Conservation (phyloP, 2,888 invertebrate species). For the Autographa pulchrina region DNA sequence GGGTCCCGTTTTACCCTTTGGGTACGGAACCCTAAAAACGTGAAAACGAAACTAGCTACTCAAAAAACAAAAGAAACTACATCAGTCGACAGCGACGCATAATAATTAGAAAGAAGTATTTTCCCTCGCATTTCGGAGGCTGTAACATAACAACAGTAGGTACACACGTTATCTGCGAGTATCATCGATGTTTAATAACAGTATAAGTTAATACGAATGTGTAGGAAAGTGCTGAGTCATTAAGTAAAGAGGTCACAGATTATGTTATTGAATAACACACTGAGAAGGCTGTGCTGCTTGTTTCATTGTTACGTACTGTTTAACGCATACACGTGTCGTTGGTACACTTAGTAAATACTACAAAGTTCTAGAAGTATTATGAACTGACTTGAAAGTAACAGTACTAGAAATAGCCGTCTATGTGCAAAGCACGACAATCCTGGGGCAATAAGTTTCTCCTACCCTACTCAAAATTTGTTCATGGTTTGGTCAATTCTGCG, state of each 20-base stretch:
- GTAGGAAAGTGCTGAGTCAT: conserved; percentile 50
- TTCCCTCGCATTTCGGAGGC: neutral
- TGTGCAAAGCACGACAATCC: too few relatives aligned
- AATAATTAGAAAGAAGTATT: neutral
- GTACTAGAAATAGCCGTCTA: too few relatives aligned
- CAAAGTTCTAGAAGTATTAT: too few relatives aligned
- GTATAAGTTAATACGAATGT: conserved; percentile 23
- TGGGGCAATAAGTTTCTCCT: too few relatives aligned
- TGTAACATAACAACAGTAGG: neutral
- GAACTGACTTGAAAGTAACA: too few relatives aligned
- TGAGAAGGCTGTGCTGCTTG: conserved; percentile 19
- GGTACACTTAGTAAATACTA: too few relatives aligned
- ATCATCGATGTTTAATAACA: conserved; percentile 37
- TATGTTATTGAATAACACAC: conserved; percentile 44
- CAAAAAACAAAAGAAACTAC: neutral
- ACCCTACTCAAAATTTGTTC: too few relatives aligned
- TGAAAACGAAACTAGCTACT: neutral
- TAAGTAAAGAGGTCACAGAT: conserved; percentile 46
- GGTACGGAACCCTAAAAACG: too few relatives aligned
- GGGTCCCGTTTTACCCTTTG: too few relatives aligned
- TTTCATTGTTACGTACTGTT: conserved; percentile 34
- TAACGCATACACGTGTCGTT: neutral
- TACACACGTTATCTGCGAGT: conserved; percentile 11
- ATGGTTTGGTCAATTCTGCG: too few relatives aligned
- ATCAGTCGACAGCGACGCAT: neutral